Evolutionary conservation across 2,113 vertebrate species (phyloP).

Genomic region (Edolisoma coerulescens): DNA sequence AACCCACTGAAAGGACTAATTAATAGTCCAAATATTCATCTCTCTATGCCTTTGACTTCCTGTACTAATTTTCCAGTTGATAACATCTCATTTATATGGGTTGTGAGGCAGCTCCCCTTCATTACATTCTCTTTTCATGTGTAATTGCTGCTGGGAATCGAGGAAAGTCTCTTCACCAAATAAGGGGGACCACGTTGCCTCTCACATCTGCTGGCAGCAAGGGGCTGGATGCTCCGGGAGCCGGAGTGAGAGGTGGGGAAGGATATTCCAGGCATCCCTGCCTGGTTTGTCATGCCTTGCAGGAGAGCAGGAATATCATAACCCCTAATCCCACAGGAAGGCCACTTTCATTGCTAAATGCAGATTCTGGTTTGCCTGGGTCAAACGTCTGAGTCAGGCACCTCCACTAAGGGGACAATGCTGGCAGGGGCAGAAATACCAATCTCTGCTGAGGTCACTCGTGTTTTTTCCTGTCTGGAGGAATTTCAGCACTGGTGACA

Average conservation of each 20-base stretch:
- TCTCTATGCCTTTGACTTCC: background rate
- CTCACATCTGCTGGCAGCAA: background rate
- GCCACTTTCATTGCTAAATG: background rate
- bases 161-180: background rate
- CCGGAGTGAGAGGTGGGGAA: background rate
- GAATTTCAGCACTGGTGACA: background rate
- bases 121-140: background rate
- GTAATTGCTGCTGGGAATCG: conserved; percentile 32
- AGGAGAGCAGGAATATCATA: background rate
- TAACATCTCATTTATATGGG: background rate
- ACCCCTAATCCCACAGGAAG: background rate
- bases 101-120: background rate
- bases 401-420: background rate
- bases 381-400: background rate
- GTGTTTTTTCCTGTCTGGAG: background rate
- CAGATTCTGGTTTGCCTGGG: background rate
- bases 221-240: background rate
- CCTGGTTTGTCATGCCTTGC: background rate
- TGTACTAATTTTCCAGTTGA: background rate
- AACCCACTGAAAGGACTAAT: background rate
- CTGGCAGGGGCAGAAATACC: background rate
- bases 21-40: background rate
- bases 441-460: background rate
- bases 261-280: conserved; percentile 20
- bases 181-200: background rate